Percentiles rank a stretch among this genome's conserved stretches.
Conservation (phyloP, 92 coral and sea anemone species). For the Virgularia gustaviana region DNA sequence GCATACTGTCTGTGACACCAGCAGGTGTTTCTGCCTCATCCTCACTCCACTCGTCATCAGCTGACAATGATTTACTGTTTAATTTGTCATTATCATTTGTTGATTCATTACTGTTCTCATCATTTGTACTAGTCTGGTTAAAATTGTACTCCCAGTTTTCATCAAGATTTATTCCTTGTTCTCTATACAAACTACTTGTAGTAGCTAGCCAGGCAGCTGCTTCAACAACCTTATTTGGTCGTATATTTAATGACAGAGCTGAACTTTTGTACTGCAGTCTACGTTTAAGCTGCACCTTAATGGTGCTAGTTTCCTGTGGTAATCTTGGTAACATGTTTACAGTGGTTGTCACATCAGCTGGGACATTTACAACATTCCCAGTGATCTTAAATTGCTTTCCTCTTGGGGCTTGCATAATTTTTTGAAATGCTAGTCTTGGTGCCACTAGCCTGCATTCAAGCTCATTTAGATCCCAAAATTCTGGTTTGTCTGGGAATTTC, state of each 20-base stretch:
- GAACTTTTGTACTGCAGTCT: neutral
- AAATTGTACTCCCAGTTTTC: neutral
- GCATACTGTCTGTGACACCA: conserved; percentile 40
- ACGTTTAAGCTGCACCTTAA: conserved; percentile 8
- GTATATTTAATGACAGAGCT: neutral
- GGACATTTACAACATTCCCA: conserved; percentile 44
- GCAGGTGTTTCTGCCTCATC: conserved; percentile 48
- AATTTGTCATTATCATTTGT: neutral
- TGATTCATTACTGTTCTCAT: neutral
- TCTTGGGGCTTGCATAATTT: too few species aligned
- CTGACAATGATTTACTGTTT: neutral
- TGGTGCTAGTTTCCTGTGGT: too few species aligned
- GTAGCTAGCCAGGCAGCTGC: neutral
- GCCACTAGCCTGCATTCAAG: too few species aligned
- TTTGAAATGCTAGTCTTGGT: neutral
- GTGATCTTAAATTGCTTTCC: too few species aligned
- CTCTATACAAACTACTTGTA: neutral
- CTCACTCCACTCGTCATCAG: conserved; percentile 41
- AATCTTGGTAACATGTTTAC: too few species aligned
- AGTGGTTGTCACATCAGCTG: conserved; percentile 34
- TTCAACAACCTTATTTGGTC: neutral
- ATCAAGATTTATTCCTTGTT: neutral
- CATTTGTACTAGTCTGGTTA: neutral
- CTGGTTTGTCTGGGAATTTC: neutral
- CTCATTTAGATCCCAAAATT: too few species aligned